Conservation (phyloP, 2,113 vertebrate genomes). For the Tauraco erythrolophus region DNA sequence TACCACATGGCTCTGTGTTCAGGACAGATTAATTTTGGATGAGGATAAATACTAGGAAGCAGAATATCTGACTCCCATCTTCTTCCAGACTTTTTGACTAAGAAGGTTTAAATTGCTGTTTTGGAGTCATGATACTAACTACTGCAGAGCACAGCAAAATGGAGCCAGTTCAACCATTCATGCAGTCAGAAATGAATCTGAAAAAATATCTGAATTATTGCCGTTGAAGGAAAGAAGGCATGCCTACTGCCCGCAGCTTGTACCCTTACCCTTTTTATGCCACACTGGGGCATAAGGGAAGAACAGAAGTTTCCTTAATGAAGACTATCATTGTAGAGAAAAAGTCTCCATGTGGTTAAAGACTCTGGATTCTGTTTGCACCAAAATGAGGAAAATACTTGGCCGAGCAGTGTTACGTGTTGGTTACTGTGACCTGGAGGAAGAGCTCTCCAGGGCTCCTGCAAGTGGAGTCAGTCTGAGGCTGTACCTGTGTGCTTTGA, state of each 20-base stretch:
- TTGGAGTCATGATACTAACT: not conserved
- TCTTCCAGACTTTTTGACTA: not conserved
- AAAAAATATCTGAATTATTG: not conserved
- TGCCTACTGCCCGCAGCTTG: not conserved
- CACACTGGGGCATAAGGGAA: not conserved
- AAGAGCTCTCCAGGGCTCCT: not conserved
- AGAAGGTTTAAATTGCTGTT: not conserved
- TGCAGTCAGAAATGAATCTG: not conserved
- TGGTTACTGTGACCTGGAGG: not conserved
- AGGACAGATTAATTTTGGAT: not conserved
- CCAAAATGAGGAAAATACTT: not conserved
- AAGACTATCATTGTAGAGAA: not conserved
- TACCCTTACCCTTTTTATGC: not conserved
- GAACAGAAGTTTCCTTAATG: not conserved
- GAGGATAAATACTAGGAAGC: not conserved
- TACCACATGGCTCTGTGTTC: not conserved
- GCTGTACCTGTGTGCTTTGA: fast-evolving
- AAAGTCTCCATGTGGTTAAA: not conserved
- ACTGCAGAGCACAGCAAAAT: not conserved
- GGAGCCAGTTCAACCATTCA: not conserved
- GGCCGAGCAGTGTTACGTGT: not conserved
- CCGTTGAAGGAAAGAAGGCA: not conserved
- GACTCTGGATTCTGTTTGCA: not conserved
- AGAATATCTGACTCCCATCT: not conserved
- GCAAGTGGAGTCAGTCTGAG: not conserved